phyloP scores from a whole-genome alignment of 2,888 invertebrate genomes.

The Cetonia aurata region DNA sequence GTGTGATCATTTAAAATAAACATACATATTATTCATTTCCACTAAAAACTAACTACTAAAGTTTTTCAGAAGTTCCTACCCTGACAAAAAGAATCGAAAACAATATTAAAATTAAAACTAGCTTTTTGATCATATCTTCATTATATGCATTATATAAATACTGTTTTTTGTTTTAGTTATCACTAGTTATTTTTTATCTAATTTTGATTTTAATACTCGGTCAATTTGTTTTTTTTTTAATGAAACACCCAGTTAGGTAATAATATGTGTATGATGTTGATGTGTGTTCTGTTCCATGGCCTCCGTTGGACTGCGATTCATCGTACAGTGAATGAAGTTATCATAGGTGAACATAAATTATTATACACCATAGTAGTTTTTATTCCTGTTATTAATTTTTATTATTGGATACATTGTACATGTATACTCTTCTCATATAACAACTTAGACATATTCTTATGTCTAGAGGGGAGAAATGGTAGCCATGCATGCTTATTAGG shows the following conservation, averaged over 20 bases:
- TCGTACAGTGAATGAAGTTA: slow-evolving; percentile 66
- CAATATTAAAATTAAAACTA: slow-evolving; percentile 1
- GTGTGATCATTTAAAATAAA: slow-evolving; percentile 25
- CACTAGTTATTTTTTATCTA: slow-evolving; percentile 18
- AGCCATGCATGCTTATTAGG: slow-evolving; percentile 12
- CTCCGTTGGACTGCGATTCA: slow-evolving; percentile 60
- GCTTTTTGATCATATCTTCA: neutral
- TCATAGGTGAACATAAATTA: slow-evolving; percentile 62
- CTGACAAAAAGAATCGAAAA: neutral
- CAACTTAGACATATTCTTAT: slow-evolving; percentile 18
- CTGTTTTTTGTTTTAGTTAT: too few species aligned
- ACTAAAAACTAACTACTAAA: slow-evolving; percentile 38
- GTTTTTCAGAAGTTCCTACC: slow-evolving; percentile 2
- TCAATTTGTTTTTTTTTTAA: slow-evolving; percentile 22
- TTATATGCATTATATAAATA: too few species aligned
- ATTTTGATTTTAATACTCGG: slow-evolving; percentile 11
- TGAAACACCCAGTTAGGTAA: slow-evolving; percentile 26
- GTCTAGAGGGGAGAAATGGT: neutral
- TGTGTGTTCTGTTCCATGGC: slow-evolving; percentile 55
- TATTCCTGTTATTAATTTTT: slow-evolving; percentile 41
- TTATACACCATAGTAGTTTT: slow-evolving; percentile 47
- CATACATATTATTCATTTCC: slow-evolving; percentile 12
- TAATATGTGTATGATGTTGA: slow-evolving; percentile 32
- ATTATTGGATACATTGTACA: slow-evolving; percentile 41
- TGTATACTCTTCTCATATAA: slow-evolving; percentile 19